These are phyloP conservation scores for Atrichornis clamosus DNA, from an alignment of 2,113 vertebrate species.

Conservation along the genomic window DNA sequence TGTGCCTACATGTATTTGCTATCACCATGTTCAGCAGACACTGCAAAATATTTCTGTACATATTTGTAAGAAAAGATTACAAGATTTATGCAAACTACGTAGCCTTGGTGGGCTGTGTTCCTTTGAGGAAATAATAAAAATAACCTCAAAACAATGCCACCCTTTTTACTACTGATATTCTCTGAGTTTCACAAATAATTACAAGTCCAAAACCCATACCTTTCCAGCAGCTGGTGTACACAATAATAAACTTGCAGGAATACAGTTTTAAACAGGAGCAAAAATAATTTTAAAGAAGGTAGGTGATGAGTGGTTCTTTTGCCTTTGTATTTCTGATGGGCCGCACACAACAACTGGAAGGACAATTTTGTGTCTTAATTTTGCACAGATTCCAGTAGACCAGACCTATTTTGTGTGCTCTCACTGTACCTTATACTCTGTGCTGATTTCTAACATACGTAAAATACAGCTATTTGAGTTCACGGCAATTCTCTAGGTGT, in stretches of 20 bases:
- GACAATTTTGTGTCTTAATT: not conserved
- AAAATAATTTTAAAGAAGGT: not conserved
- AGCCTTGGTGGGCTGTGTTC: not conserved
- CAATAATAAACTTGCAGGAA: not conserved
- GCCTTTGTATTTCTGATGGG: not conserved
- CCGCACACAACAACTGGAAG: not conserved
- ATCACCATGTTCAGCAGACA: constrained; percentile 47
- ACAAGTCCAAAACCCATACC: not conserved
- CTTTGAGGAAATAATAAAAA: constrained; percentile 48
- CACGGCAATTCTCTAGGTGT: not conserved
- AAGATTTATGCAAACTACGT: constrained; percentile 28
- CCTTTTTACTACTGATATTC: not conserved
- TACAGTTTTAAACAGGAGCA: not conserved
- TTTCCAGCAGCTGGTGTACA: not conserved
- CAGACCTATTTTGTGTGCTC: not conserved
- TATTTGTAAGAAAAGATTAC: constrained; percentile 44
- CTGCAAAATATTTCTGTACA: constrained; percentile 5
- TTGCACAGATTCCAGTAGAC: not conserved
- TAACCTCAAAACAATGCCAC: not conserved
- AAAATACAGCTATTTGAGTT: not conserved
- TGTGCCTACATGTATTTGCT: constrained; percentile 60
- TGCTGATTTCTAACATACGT: not conserved
- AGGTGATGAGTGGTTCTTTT: not conserved
- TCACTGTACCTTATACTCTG: not conserved
- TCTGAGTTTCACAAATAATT: constrained; percentile 7